Percentiles rank a stretch among this genome's conserved stretches.
These are phyloP conservation scores for Callithrix jacchus DNA, from an alignment of 2,113 vertebrate species.

Conservation along the genomic window DNA sequence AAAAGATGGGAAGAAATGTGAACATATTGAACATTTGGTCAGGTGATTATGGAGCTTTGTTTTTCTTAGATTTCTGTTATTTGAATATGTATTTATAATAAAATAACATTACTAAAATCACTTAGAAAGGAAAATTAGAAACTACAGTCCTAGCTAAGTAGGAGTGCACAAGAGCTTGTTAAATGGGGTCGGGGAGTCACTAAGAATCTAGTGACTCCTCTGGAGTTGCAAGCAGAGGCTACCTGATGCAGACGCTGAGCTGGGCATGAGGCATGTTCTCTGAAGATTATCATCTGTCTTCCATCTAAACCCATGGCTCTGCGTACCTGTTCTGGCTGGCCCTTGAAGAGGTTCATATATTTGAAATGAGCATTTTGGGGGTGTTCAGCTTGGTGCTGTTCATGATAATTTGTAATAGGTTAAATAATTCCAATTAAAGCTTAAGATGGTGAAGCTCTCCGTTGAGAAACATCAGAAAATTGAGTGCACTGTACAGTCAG, in stretches of 20 bases:
- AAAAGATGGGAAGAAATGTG: not conserved
- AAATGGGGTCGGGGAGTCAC: too few relatives aligned
- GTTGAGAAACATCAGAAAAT: constrained; percentile 23
- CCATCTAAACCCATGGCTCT: not conserved
- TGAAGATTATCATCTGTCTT: not conserved
- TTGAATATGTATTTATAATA: not conserved
- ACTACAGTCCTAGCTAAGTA: not conserved
- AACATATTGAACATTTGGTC: not conserved
- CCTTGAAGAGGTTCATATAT: not conserved
- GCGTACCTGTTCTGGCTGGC: not conserved
- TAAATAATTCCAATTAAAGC: constrained; percentile 62
- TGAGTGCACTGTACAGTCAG: not conserved
- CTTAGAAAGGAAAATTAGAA: not conserved
- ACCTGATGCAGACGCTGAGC: not conserved
- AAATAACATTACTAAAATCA: not conserved
- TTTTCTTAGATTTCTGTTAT: not conserved
- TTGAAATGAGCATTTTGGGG: constrained; percentile 44
- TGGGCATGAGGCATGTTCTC: not conserved
- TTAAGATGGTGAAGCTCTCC: constrained; percentile 7
- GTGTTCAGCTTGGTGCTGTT: not conserved
- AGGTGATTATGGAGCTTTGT: not conserved
- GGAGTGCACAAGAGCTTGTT: not conserved
- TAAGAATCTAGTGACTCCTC: not conserved
- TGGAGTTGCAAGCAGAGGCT: not conserved
- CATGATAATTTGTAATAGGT: constrained; percentile 34